Percentiles rank a stretch among this genome's conserved stretches.
Evolutionary conservation across 2,797 vertebrate genomes (phyloP).

Genomic region (Danio jaintianensis): DNA sequence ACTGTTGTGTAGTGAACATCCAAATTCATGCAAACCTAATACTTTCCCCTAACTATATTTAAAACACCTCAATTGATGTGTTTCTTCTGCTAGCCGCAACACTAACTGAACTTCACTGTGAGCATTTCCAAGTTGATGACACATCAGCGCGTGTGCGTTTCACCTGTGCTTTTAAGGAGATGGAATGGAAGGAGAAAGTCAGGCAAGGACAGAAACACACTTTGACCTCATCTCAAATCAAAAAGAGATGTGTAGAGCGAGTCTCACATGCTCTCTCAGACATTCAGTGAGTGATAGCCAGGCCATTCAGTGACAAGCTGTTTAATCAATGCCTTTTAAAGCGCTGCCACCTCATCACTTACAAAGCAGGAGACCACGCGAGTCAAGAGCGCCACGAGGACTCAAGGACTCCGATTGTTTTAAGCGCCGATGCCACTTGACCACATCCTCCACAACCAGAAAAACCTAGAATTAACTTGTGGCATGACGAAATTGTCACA

Average conservation of each 20-base stretch:
- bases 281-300: slow-evolving; percentile 45
- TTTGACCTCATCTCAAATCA: slow-evolving; percentile 31
- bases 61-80: too few species aligned
- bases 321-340: slow-evolving; percentile 63
- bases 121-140: background rate
- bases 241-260: slow-evolving; percentile 16
- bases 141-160: background rate
- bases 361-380: slow-evolving; percentile 44
- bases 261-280: slow-evolving; percentile 19
- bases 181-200: slow-evolving; percentile 8
- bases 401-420: slow-evolving; percentile 37
- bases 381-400: slow-evolving; percentile 39
- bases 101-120: too few species aligned
- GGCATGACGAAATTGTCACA: slow-evolving; percentile 11
- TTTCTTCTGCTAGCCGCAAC: too few species aligned
- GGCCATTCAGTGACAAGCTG: slow-evolving; percentile 51
- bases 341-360: slow-evolving; percentile 53
- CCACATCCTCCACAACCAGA: background rate
- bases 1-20: too few species aligned
- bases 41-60: too few species aligned
- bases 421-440: slow-evolving; percentile 13
- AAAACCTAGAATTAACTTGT: slow-evolving; percentile 24
- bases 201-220: slow-evolving; percentile 27
- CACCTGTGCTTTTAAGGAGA: slow-evolving; percentile 25
- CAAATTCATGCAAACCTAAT: too few species aligned